Percentiles rank a stretch among this genome's conserved stretches.
phyloP scores from a whole-genome alignment of 2,888 invertebrate species.

The Craniophora ligustri region DNA sequence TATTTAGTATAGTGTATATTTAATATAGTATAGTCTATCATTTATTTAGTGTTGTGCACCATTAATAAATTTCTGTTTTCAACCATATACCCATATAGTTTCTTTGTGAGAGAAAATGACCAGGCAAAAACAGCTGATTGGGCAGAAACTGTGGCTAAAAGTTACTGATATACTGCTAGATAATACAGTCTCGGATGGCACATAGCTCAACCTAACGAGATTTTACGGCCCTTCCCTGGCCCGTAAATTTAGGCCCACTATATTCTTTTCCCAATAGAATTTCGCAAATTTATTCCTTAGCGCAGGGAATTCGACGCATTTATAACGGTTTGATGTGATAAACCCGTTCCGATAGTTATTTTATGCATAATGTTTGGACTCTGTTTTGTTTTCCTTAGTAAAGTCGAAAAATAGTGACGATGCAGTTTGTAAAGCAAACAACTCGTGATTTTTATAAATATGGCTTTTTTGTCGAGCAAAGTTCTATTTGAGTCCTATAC shows the following conservation, averaged over 20 bases:
- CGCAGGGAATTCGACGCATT: conserved; percentile 54
- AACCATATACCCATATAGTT: conserved; percentile 40
- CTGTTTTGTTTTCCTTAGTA: conserved; percentile 22
- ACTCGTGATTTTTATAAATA: not conserved
- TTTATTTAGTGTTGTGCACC: conserved; percentile 12
- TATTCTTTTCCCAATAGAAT: conserved; percentile 84
- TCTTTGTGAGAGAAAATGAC: conserved; percentile 22
- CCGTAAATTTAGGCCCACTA: conserved; percentile 84
- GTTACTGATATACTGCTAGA: conserved; percentile 61
- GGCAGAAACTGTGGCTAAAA: conserved; percentile 54
- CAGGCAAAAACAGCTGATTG: conserved; percentile 42
- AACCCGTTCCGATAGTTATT: conserved; percentile 41
- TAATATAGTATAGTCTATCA: not conserved
- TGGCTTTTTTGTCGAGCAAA: too few relatives aligned
- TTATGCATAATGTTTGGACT: conserved; percentile 44
- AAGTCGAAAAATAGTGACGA: not conserved
- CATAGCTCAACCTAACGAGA: conserved; percentile 85
- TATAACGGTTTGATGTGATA: conserved; percentile 55
- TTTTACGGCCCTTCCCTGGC: conserved; percentile 80
- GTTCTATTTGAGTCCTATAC: too few relatives aligned
- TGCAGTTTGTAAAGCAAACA: not conserved
- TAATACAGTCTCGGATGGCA: conserved; percentile 76
- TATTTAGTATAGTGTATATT: too few relatives aligned
- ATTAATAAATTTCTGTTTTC: conserved; percentile 33
- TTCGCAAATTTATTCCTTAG: conserved; percentile 80